Conservation (phyloP, 2,797 vertebrate genomes). For the Sebastes paucispinis region DNA sequence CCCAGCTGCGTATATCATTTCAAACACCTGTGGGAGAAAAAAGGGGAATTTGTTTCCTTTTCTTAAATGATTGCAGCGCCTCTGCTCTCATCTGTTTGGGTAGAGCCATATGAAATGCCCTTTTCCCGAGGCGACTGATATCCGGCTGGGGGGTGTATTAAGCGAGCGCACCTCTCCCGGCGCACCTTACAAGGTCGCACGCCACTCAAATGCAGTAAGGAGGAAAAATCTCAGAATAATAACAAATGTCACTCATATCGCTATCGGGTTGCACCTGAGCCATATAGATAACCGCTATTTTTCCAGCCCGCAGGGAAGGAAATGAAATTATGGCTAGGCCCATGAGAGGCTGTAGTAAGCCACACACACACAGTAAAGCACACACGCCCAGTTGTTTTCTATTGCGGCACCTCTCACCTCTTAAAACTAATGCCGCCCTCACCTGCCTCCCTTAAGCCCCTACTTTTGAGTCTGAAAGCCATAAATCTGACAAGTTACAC, state of each 20-base stretch:
- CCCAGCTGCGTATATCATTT: conserved; percentile 70
- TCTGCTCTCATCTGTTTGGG: conserved; percentile 66
- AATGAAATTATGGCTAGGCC: conserved; percentile 68
- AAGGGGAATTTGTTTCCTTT: conserved; percentile 50
- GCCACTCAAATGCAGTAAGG: conserved; percentile 61
- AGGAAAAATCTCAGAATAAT: conserved; percentile 68
- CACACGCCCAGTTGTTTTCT: conserved; percentile 4
- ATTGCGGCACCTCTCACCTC: conserved; percentile 33
- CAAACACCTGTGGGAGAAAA: conserved; percentile 67
- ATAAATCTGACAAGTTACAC: conserved; percentile 36
- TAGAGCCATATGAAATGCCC: conserved; percentile 56
- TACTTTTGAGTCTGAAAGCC: conserved; percentile 12
- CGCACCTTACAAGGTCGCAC: conserved; percentile 74
- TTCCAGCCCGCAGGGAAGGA: conserved; percentile 49
- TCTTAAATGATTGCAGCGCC: conserved; percentile 50
- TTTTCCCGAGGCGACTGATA: conserved; percentile 49
- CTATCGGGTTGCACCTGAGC: conserved; percentile 79
- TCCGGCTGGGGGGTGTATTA: conserved; percentile 68
- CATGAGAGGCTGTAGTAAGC: conserved; percentile 32
- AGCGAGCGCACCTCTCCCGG: conserved; percentile 42
- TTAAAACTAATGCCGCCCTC: conserved; percentile 27
- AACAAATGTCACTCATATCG: conserved; percentile 77
- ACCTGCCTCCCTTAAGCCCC: conserved; percentile 27
- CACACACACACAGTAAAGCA: not conserved
- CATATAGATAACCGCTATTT: conserved; percentile 79